These are phyloP conservation scores for Malthinus seriepunctatus DNA, from an alignment of 2,888 invertebrate species.

Conservation along the genomic window DNA sequence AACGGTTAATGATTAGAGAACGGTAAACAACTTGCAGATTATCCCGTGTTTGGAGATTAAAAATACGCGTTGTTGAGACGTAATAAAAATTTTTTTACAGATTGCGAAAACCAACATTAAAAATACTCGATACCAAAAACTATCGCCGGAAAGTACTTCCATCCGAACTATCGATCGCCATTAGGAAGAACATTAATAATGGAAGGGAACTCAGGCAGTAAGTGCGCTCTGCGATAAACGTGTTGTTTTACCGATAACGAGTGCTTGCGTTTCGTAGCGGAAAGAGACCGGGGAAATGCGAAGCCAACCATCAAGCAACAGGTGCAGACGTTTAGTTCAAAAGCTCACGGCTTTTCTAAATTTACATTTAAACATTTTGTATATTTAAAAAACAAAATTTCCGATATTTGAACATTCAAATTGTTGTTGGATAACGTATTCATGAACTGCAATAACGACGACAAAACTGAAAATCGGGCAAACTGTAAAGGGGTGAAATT, in stretches of 20 bases:
- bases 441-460: too few species aligned
- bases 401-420: too few species aligned
- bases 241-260: constrained; percentile 30
- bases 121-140: constrained; percentile 23
- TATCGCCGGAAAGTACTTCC: constrained; percentile 24
- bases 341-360: constrained; percentile 6
- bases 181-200: constrained; percentile 30
- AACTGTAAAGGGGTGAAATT: too few species aligned
- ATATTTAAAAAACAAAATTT: background rate
- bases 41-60: too few species aligned
- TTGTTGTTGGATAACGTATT: too few species aligned
- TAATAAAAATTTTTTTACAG: too few species aligned
- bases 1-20: too few species aligned
- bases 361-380: constrained; percentile 1
- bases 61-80: too few species aligned
- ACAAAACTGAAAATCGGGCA: too few species aligned
- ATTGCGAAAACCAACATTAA: background rate
- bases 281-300: constrained; percentile 25
- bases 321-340: constrained; percentile 21
- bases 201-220: constrained; percentile 29
- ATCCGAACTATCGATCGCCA: constrained; percentile 30
- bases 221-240: constrained; percentile 30
- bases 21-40: too few species aligned
- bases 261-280: constrained; percentile 28
- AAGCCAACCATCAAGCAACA: constrained; percentile 28